Evolutionary conservation across 2,888 invertebrate genomes (phyloP).

Genomic region (Catotricha subobsoleta): DNA sequence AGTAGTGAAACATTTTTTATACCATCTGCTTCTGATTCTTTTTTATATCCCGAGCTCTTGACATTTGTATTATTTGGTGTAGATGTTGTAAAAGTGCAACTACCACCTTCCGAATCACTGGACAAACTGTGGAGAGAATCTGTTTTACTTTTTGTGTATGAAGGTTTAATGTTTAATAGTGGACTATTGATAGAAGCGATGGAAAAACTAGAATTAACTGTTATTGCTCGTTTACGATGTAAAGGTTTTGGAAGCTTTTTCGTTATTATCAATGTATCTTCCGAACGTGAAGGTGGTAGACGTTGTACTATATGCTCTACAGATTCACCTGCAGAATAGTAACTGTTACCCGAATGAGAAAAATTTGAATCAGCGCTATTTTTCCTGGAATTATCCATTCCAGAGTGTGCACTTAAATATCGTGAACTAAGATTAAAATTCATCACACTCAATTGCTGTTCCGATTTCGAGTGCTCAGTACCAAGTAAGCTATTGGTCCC

Average conservation of each 20-base stretch:
- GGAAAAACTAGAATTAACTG: constrained; percentile 38
- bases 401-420: constrained; percentile 33
- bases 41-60: neutral
- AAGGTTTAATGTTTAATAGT: constrained; percentile 40
- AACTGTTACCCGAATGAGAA: constrained; percentile 35
- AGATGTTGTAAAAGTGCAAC: constrained; percentile 2
- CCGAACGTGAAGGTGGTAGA: constrained; percentile 60
- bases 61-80: neutral
- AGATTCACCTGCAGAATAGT: constrained; percentile 27
- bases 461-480: constrained; percentile 67
- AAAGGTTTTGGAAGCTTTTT: constrained; percentile 26
- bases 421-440: constrained; percentile 37
- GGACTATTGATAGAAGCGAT: too few species aligned
- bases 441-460: constrained; percentile 48
- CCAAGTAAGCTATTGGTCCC: constrained; percentile 32
- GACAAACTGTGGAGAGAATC: constrained; percentile 50
- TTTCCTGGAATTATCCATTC: constrained; percentile 29
- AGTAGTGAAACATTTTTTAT: neutral
- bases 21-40: neutral
- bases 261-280: constrained; percentile 47
- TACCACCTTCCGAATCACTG: constrained; percentile 39
- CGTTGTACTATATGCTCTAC: constrained; percentile 25
- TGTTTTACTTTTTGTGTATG: constrained; percentile 41
- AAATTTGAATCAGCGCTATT: constrained; percentile 40
- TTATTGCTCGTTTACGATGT: constrained; percentile 37